phyloP scores from a whole-genome alignment of 2,888 invertebrate species.

The Dolichomitus sp. region DNA sequence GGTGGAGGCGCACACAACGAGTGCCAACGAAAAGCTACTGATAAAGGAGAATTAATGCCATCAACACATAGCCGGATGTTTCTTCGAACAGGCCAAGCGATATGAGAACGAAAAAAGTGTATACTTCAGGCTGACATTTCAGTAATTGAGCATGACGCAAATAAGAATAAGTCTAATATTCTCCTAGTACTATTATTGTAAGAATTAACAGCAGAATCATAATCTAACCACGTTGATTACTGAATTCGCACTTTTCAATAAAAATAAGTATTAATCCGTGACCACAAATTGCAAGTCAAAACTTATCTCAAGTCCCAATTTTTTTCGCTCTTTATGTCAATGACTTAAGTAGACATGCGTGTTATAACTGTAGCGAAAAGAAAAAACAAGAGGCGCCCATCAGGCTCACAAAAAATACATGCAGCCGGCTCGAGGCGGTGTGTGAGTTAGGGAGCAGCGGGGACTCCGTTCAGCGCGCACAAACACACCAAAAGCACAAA shows the following conservation, averaged over 20 bases:
- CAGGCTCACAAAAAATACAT: background rate
- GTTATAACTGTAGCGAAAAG: background rate
- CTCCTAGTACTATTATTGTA: background rate
- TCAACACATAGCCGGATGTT: conserved; percentile 9
- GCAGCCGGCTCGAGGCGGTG: conserved; percentile 3
- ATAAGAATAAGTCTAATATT: background rate
- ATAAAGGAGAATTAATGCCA: conserved; percentile 1
- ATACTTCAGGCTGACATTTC: background rate
- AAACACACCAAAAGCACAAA: conserved; percentile 7
- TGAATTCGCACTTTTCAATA: background rate
- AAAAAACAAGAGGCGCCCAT: conserved; percentile 22
- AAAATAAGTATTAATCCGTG: background rate
- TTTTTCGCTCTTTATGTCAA: background rate
- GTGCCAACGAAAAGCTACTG: conserved; percentile 15
- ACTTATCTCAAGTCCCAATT: background rate
- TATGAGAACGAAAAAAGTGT: background rate
- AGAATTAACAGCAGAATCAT: background rate
- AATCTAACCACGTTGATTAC: too few relatives aligned
- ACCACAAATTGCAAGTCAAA: too few relatives aligned
- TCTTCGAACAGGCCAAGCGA: conserved; percentile 6
- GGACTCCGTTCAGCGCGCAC: background rate
- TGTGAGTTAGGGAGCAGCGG: conserved; percentile 15
- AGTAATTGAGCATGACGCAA: background rate
- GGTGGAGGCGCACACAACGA: conserved; percentile 9
- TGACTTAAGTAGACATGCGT: background rate